Base-by-base conservation (phyloP, 2,888 invertebrate genomes). In the Rotaria socialis region DNA sequence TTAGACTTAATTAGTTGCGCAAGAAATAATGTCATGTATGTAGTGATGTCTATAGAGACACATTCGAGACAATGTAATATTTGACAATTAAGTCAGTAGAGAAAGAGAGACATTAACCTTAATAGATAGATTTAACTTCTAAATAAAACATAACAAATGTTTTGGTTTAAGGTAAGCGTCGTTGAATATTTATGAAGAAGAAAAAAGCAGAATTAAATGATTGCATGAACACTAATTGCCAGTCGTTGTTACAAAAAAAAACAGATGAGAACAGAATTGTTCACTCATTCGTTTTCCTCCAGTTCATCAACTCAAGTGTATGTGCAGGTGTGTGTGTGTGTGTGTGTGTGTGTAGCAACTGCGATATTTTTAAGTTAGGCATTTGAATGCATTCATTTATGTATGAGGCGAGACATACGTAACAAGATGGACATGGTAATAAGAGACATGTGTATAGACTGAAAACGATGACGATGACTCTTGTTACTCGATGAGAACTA, bases 391-490 rank as follows among this genome's bases (percentile, higher is more conserved):
- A 67, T 67, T 67, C 67, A 67, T 67, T 35, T 19, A 67, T 19
- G 35, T 16, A 67, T 67, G 35, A 14, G 27, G 35, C 67, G 35
- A 67, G 67, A 67, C 67, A 67, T 19, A 35, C n/a, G 35, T 67
- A 67, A 67, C 27, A 2, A 67, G 35, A 67, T 67, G 67, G 35
- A 27, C 27, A 67, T 35, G 67, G 67, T 67, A 67, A 67, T 35
- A 67, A 67, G 67, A 67, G 67, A 67, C 67, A 67, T 41, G 35
- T 41, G 35, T 67, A 67, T 67, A 67, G 67, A 27, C 67, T 35
- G 19, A 67, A 67, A 67, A 67, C 35, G 67, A 67, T 67, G 67
- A 67, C 35, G 67, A 67, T 67, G 67, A 67, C 67, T 67, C 67
- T 67, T 67, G 67, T 67, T 41, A 67, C 67, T 67, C 24, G 67